Base-by-base conservation (phyloP, 2,113 vertebrate genomes). In the Haplotaxodon microlepis region DNA sequence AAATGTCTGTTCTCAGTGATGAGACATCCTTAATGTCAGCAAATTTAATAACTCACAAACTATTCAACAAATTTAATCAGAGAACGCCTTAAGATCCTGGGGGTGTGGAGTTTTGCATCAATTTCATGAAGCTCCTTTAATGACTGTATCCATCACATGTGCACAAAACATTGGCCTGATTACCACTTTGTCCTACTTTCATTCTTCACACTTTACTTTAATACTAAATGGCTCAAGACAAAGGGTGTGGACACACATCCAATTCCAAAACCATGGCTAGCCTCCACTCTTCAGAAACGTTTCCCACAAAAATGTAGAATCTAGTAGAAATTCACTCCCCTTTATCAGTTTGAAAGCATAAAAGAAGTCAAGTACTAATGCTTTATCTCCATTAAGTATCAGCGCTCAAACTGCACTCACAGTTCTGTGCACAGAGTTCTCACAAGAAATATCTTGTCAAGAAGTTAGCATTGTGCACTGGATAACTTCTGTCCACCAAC, bases 101-200 rank as follows among this genome's bases (percentile, higher is more conserved):
- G 94, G 95, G 94, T 83, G 94, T 95, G 93, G 86, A 88, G 85
- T 66, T 76, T 57, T 54, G 81, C 93, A 96, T 96, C 88, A 91
- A 94, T 95, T 93, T 93, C 69, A 82, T 54, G 59, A 90, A 47
- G 87, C 50, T 21, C 51, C 66, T 85, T 66, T 94, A 96, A 96
- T 93, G 95, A 94, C 90, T 59, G 89, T 40, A 95, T 95, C 91
- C 88, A 95, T 95, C 95, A 94, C 87, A 6, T 50, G 56, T 34
- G 56, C 38, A 89, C 24, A 76, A 83, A 90, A 88, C 66, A 78
- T n/a, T 83, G 82, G 16, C 87, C 84, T 56, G 80, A 89, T 91
- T 82, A 81, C 66, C 82, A 88, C 27, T 86, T 34, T 94, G 95
- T 86, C 95, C 95, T 95, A 93, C 88, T 94, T 96, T 76, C 10